Conservation (phyloP, 2,797 vertebrate species). For the Trichosurus vulpecula region DNA sequence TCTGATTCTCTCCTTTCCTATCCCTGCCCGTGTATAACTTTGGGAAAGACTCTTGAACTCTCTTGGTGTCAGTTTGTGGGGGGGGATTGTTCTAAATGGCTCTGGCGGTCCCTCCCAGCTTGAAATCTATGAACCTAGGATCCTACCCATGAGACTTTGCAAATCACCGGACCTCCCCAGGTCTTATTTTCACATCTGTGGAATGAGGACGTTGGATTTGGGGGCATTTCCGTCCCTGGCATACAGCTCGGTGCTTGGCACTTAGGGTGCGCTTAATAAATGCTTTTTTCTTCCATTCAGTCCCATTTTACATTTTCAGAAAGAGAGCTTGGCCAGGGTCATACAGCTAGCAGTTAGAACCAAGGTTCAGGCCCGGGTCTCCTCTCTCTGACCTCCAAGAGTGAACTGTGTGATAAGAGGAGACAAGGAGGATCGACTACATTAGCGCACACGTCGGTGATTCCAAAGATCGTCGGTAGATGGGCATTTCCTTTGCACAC, state of each 20-base stretch:
- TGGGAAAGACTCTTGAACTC: background rate
- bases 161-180: background rate
- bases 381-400: background rate
- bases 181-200: background rate
- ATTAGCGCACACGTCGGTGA: background rate
- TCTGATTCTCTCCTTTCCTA: background rate
- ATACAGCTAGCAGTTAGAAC: background rate
- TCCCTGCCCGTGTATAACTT: background rate
- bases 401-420: too few relatives aligned
- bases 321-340: background rate
- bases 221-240: too few relatives aligned
- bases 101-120: background rate
- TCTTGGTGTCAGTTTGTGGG: background rate
- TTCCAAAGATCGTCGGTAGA: background rate
- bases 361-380: background rate
- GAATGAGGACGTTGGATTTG: too few relatives aligned
- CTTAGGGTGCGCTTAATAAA: background rate
- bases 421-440: background rate
- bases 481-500: background rate
- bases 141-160: background rate
- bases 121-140: background rate
- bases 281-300: background rate
- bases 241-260: too few relatives aligned
- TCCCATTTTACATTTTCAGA: background rate
- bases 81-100: background rate